Conservation (phyloP, 2,888 invertebrate species). For the Troides helena region DNA sequence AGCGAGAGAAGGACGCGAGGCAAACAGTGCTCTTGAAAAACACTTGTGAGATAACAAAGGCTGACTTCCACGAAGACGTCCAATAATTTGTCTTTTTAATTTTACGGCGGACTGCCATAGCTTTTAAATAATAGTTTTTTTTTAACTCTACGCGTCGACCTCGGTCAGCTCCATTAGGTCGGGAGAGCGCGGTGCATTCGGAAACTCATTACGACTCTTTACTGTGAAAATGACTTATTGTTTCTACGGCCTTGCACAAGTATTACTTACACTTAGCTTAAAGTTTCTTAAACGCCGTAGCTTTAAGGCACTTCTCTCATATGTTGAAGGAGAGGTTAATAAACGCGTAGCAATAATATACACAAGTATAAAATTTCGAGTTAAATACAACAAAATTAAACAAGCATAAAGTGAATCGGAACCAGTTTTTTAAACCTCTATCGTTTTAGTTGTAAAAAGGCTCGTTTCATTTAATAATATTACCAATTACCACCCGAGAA, state of each 20-base stretch:
- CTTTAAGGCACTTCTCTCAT: conserved; percentile 4
- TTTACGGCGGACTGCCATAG: conserved; percentile 77
- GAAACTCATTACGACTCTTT: conserved; percentile 69
- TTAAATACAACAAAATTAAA: conserved; percentile 72
- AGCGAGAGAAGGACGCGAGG: conserved; percentile 61
- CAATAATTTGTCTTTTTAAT: conserved; percentile 81
- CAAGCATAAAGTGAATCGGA: conserved; percentile 65
- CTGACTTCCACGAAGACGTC: conserved; percentile 78
- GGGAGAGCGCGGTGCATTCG: conserved; percentile 60
- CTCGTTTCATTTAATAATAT: conserved; percentile 74
- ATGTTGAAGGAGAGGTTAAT: conserved; percentile 38
- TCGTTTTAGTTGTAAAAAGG: conserved; percentile 77
- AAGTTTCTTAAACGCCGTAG: conserved; percentile 26
- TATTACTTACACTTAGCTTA: conserved; percentile 46
- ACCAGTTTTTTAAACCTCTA: conserved; percentile 68
- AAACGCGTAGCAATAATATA: conserved; percentile 69
- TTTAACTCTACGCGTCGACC: conserved; percentile 61
- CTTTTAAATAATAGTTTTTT: conserved; percentile 71
- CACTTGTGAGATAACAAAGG: conserved; percentile 80
- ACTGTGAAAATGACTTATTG: conserved; percentile 71
- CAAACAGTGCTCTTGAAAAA: conserved; percentile 78
- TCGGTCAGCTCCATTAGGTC: conserved; percentile 70
- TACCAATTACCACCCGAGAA: conserved; percentile 76
- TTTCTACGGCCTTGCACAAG: conserved; percentile 59
- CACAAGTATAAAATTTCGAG: conserved; percentile 62